Base-by-base conservation (phyloP, 2,797 vertebrate genomes). In the Tragopan temminckii region DNA sequence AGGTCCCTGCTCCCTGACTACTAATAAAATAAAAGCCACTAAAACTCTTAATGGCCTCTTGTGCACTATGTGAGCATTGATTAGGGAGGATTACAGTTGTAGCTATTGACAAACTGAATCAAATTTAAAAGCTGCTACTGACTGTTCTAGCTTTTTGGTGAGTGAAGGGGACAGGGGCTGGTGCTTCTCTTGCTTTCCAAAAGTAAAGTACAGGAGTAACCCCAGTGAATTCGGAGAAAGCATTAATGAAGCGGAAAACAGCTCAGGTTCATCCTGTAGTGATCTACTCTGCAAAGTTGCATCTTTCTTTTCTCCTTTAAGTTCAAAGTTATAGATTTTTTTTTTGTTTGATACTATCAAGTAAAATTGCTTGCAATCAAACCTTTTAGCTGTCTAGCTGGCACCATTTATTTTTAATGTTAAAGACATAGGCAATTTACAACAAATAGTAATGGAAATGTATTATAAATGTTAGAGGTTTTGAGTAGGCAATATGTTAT, bases 351-450 rank as follows among this genome's bases (percentile, higher is more conserved):
- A 45, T 81, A 85, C 64, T 78, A 85, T 78, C 85, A 85, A 29
- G 58, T 91, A 33, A 83, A 92, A 93, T 89, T 68, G 87, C 93
- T 85, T 88, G 64, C 80, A 91, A 86, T 96, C 89, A 96, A 95
- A 89, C 38, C 80, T 96, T 94, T 96, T 89, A 95, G 90, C 89
- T 93, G 89, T 95, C 94, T 95, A 43, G 71, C 53, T 96, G 95
- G 59, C 90, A 80, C 77, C 58, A 89, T 93, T 97, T 97, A 93
- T 70, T 76, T 94, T 97, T 95, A 90, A 93, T 95, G 85, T 90
- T 93, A 94, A 92, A 96, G 82, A 85, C 84, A 82, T 55, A 93
- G 95, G 85, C 90, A 97, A 95, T 97, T 96, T 95, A 92, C 63
- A 71, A 78, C 76, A 95, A 96, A 94, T 80, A 92, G 94, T 94